These are phyloP conservation scores for Rhinopomastus cyanomelas DNA, from an alignment of 2,113 vertebrate species.

Conservation along the genomic window DNA sequence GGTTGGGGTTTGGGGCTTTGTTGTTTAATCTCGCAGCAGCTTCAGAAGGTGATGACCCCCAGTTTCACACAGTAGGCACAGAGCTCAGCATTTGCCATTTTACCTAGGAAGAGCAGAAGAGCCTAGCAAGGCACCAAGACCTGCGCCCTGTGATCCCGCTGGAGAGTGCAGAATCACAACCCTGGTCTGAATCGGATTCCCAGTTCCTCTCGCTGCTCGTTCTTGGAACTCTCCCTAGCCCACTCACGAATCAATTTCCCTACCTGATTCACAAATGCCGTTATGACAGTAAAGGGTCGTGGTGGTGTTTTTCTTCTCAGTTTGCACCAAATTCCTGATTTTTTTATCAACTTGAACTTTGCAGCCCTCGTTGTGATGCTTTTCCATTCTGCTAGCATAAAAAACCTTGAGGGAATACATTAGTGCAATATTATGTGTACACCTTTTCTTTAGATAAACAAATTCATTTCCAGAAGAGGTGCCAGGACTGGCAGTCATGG, in stretches of 20 bases:
- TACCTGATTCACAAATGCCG: not conserved
- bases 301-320: not conserved
- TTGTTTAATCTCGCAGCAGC: not conserved
- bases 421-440: not conserved
- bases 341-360: not conserved
- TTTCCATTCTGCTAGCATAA: not conserved
- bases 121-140: not conserved
- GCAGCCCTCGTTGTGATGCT: not conserved
- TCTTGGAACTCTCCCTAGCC: not conserved
- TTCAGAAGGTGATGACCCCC: not conserved
- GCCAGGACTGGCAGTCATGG: not conserved
- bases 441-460: not conserved
- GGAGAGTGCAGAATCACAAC: not conserved
- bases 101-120: not conserved
- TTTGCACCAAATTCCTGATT: not conserved
- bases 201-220: not conserved
- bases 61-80: not conserved
- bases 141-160: conserved; percentile 3
- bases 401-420: not conserved
- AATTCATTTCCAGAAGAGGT: not conserved
- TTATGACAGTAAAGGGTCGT: not conserved
- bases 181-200: not conserved
- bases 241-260: not conserved
- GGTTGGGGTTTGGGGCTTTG: fast-evolving
- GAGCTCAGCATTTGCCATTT: not conserved